Evolutionary conservation across 2,888 invertebrate genomes (phyloP), one percentile per base, ranked within the genome.

Genomic region (Pristionchus japonicus): DNA sequence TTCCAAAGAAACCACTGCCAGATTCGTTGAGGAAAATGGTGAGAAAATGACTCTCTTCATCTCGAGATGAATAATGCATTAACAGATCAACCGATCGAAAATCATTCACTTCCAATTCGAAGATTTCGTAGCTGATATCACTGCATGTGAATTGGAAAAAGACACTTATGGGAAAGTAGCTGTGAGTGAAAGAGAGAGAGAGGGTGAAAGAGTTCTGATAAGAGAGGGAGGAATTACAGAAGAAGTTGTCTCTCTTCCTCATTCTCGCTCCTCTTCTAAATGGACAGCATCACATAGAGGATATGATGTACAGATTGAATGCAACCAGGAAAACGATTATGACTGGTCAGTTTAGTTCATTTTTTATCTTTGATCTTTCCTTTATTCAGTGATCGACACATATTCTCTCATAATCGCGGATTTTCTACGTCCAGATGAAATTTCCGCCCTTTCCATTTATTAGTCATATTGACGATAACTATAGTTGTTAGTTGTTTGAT

Each of bases 351-450:
- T n/a, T 1, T 11, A n/a, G 7, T 20, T 1, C 20, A 11, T 15
- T 52, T 52, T 83, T 34, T 11, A 17, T 37, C 37, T 20, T 40
- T 52, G n/a, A 83, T 83, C 37, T 52, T 49, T 23, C 2, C 17
- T 31, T 40, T 64, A 1, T 85, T 27, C 85, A 64, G 90, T 91
- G 11, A 84, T 92, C 87, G 49, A 87, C 20, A 74, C 89, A 1
- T 92, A 91, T 85, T 77, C 89, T 27, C 88, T 90, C 20, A 90
- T 91, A n/a, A 89, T 92, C 37, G 91, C 91, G 15, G 90, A 89
- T 80, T 91, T 91, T 88, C 89, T 90, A 15, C 89, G 92, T 3
- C 91, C 91, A 27, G 90, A 90, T 86, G 74, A 70, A 34, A 86
- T 86, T 15, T 86, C 86, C 11, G 86, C 86, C 23, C 74, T 86